A percentile compares a stretch with the other conserved stretches of the same genome.
These are phyloP conservation scores for Microctenopoma steveboyesi DNA, from an alignment of 2,797 vertebrate genomes.

Conservation along the genomic window DNA sequence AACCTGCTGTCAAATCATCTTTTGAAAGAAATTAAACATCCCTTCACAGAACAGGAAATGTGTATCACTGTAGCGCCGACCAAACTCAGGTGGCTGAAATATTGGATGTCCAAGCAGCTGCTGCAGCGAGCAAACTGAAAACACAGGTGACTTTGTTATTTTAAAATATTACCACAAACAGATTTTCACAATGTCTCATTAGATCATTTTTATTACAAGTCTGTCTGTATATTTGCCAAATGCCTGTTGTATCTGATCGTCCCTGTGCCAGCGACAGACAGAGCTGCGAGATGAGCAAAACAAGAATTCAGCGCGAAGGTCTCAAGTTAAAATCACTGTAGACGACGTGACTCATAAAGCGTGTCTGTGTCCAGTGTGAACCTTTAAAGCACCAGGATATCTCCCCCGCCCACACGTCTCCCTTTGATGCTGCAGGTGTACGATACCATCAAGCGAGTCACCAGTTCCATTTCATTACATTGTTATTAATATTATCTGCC, in stretches of 20 bases:
- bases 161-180: neutral
- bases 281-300: conserved; percentile 16
- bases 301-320: conserved; percentile 18
- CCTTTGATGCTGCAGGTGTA: conserved; percentile 83
- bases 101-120: neutral
- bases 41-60: neutral
- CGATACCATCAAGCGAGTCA: conserved; percentile 71
- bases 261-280: conserved; percentile 36
- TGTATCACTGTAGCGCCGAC: neutral
- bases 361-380: conserved; percentile 1
- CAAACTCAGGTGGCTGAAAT: neutral
- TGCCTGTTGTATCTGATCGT: conserved; percentile 48
- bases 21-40: conserved; percentile 53
- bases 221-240: conserved; percentile 20
- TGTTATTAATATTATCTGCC: conserved; percentile 67
- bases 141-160: neutral
- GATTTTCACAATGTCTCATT: conserved; percentile 11
- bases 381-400: conserved; percentile 24
- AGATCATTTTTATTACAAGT: conserved; percentile 7
- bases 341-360: conserved; percentile 27
- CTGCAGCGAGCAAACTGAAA: neutral
- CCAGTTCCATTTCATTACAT: conserved; percentile 68
- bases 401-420: neutral
- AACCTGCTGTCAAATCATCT: conserved; percentile 56
- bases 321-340: neutral